Evolutionary conservation across 2,113 vertebrate genomes (phyloP), one percentile per base, ranked within the genome.

Genomic region (Prochilodus magdalenae): DNA sequence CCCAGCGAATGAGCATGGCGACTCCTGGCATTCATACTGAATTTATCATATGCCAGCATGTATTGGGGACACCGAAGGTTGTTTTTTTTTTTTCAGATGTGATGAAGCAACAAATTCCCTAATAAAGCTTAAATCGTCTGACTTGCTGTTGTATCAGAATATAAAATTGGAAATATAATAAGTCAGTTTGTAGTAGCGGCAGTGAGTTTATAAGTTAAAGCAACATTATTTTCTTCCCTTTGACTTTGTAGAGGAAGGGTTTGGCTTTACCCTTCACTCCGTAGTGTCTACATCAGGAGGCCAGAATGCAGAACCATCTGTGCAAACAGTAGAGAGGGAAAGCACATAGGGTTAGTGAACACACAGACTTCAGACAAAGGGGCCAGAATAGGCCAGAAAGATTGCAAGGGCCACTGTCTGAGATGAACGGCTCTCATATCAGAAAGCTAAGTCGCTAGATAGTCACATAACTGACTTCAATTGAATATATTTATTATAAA

Each of bases 301-400:
- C 49, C 66, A 79, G 66, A 20, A 60, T 40, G 24, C 53, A 26
- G 29, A 79, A 55, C 51, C 65, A 79, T 79, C 33, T 70, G 51
- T 57, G 67, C 65, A 79, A 79, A 79, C 65, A 70, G 27, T 24
- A 55, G 26, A 11, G 47, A 24, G 27, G 30, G 49, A 55, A 70
- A 57, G 49, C 65, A 44, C 36, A 5, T n/a, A 70, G 66, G 36
- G 11, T 40, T 55, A 53, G 20, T 16, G 44, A 22, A 65, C 62
- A 66, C 60, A 66, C 44, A 67, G 12, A 53, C 63, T 8, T 11
- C 7, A 33, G 36, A 30, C n/a, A 62, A 30, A 76, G 40, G 55
- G 33, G 65, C 14, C 30, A 22, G 29, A 20, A 33, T 29, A 66
- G 65, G 65, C 65, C 65, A 33, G 6, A 60, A 60, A 26, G 24